phyloP scores from a whole-genome alignment of 2,797 vertebrate genomes.

The Potorous gilbertii region DNA sequence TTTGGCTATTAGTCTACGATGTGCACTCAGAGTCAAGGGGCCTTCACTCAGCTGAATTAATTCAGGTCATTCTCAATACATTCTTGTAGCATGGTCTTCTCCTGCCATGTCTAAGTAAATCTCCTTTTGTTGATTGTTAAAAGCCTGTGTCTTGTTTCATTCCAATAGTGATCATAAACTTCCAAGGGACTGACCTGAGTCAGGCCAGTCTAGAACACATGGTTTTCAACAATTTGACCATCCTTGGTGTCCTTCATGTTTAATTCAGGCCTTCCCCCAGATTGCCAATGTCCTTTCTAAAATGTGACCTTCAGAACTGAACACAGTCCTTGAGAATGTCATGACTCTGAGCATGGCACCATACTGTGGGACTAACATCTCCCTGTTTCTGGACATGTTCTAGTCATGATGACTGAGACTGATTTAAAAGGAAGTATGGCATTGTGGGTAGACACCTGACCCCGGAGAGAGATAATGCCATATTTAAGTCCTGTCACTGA shows the following conservation, averaged over 20 bases:
- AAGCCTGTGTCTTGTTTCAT: neutral
- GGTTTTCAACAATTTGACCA: neutral
- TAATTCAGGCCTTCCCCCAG: neutral
- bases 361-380: too few relatives aligned
- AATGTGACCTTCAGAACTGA: neutral
- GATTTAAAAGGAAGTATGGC: neutral
- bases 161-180: neutral
- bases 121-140: neutral
- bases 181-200: neutral
- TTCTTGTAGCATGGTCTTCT: neutral
- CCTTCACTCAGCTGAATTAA: neutral
- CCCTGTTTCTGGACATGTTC: neutral
- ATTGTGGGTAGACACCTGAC: neutral
- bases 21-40: neutral
- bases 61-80: neutral
- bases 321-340: neutral
- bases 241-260: neutral
- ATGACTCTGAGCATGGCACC: neutral
- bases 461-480: neutral
- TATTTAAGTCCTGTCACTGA: neutral
- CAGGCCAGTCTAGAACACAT: neutral
- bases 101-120: neutral
- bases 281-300: neutral
- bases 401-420: neutral
- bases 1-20: neutral